A percentile compares a stretch with the other conserved stretches of the same genome.
These are phyloP conservation scores for Dinocampus coccinellae DNA, from an alignment of 2,888 invertebrate species.

Conservation along the genomic window DNA sequence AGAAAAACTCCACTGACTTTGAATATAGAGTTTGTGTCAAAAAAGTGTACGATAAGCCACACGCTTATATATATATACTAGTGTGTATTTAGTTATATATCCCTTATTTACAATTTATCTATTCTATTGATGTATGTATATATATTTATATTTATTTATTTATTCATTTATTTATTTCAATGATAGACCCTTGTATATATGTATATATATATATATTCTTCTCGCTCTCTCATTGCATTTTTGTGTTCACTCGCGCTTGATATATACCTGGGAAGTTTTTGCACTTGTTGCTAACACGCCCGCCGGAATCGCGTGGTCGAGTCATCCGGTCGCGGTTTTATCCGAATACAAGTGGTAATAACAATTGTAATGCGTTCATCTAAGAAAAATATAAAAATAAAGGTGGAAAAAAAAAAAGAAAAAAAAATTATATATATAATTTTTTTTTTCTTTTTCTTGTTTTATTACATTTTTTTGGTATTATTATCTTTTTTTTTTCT, in stretches of 20 bases:
- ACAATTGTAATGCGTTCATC: conserved; percentile 1
- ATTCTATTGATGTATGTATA: no score
- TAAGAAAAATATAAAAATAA: not conserved
- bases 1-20: not conserved
- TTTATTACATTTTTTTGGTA: not conserved
- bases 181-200: not conserved
- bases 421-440: not conserved
- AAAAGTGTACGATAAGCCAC: not conserved
- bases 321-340: conserved; percentile 23
- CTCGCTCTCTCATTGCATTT: not conserved
- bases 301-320: conserved; percentile 25
- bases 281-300: conserved; percentile 33
- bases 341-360: conserved; percentile 7
- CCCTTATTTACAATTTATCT: no score
- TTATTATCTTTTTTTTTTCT: not conserved
- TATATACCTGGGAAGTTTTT: conserved; percentile 31
- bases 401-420: no score
- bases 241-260: not conserved
- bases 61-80: not conserved
- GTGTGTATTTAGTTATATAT: not conserved
- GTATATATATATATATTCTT: not conserved
- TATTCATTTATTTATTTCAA: no score
- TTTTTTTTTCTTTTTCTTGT: not conserved
- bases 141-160: no score
- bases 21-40: not conserved